Evolutionary conservation across 2,888 invertebrate genomes (phyloP).

Genomic region (Sarcophaga caerulescens): DNA sequence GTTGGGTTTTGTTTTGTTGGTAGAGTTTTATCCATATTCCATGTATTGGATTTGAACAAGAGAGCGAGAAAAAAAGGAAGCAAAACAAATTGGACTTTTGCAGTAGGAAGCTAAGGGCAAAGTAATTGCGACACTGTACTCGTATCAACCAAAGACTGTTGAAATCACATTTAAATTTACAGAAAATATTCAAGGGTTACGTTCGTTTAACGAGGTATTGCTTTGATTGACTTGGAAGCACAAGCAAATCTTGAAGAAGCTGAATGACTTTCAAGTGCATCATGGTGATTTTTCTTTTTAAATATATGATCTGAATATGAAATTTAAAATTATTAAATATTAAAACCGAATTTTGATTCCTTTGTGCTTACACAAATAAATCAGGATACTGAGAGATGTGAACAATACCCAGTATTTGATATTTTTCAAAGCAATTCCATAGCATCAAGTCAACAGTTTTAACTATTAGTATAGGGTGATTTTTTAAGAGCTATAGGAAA

Average conservation of each 20-base stretch:
- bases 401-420: too few relatives aligned
- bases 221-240: not conserved
- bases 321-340: too few relatives aligned
- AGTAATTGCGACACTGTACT: slow-evolving; percentile 33
- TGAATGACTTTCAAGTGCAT: not conserved
- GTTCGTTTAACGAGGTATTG: not conserved
- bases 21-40: not conserved
- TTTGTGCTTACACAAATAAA: too few relatives aligned
- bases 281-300: too few relatives aligned
- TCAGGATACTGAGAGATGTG: too few relatives aligned
- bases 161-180: slow-evolving; percentile 25
- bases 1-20: slow-evolving; percentile 17
- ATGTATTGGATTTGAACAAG: slow-evolving; percentile 55
- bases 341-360: too few relatives aligned
- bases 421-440: too few relatives aligned
- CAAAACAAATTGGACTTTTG: slow-evolving; percentile 53
- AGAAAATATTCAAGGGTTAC: not conserved
- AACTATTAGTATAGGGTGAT: too few relatives aligned
- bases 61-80: slow-evolving; percentile 14
- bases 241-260: not conserved
- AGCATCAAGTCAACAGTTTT: too few relatives aligned
- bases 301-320: too few relatives aligned
- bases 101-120: slow-evolving; percentile 40
- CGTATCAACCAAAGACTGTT: slow-evolving; percentile 25
- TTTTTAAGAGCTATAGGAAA: too few relatives aligned